phyloP scores from a whole-genome alignment of 1,140 invertebrate species.

The Sarcophaga bullata region DNA sequence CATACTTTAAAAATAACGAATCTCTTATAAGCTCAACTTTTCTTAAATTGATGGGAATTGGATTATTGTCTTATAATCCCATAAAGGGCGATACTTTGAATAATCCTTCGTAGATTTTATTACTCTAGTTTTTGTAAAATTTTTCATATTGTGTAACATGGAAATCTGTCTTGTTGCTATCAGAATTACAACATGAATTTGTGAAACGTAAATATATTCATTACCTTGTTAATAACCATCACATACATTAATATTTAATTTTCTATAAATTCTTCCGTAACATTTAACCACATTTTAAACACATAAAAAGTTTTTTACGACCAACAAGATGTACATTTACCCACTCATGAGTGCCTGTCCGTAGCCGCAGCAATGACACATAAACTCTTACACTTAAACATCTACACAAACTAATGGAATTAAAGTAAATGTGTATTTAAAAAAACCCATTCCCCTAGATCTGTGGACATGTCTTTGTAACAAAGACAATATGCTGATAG shows the following conservation, averaged over 20 bases:
- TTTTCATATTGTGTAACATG: background rate
- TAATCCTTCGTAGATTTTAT: background rate
- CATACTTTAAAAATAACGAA: too few species aligned
- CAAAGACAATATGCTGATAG: conserved; percentile 10
- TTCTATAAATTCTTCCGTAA: conserved; percentile 30
- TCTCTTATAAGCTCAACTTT: too few species aligned
- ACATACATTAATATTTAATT: conserved; percentile 33
- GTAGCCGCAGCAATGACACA: background rate
- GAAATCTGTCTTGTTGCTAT: background rate
- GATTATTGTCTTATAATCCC: background rate
- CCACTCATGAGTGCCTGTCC: background rate
- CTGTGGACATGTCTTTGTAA: background rate
- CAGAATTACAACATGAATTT: background rate
- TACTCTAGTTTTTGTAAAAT: background rate
- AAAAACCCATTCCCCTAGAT: background rate
- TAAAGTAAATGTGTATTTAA: background rate
- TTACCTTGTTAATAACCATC: conserved; percentile 21
- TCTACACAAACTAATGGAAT: background rate
- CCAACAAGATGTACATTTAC: conserved; percentile 36
- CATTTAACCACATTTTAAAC: conserved; percentile 37
- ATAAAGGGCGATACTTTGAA: background rate
- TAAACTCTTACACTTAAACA: background rate
- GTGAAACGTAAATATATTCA: conserved; percentile 14
- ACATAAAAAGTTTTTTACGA: conserved; percentile 37
- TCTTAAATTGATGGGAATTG: background rate